Conservation (phyloP, 2,113 vertebrate species). For the Chlorodrepanis virens region DNA sequence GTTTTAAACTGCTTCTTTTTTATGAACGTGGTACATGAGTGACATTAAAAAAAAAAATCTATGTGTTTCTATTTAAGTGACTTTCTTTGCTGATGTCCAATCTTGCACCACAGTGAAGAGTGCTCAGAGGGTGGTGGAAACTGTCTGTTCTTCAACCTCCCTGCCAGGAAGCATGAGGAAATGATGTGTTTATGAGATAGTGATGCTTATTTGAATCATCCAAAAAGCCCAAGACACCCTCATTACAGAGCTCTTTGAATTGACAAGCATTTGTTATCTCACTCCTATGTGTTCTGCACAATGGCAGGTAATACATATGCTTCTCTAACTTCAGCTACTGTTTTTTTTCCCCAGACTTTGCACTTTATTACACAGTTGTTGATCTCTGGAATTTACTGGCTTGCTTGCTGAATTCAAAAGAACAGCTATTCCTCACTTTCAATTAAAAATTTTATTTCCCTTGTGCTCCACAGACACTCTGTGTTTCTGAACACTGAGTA, state of each 20-base stretch:
- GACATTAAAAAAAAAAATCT: neutral
- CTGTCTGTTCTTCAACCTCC: neutral
- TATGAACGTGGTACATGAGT: neutral
- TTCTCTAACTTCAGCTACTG: neutral
- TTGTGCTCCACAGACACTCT: neutral
- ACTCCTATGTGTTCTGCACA: neutral
- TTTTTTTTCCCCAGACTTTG: neutral
- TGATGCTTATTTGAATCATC: neutral
- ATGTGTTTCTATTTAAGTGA: neutral
- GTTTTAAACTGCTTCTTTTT: neutral
- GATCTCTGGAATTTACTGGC: neutral
- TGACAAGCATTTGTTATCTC: neutral
- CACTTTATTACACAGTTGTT: neutral
- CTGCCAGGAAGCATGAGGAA: neutral
- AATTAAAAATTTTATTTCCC: neutral
- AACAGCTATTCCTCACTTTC: neutral
- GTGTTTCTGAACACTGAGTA: neutral
- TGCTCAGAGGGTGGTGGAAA: neutral
- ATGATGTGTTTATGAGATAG: neutral
- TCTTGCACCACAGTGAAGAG: neutral
- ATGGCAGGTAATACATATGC: neutral
- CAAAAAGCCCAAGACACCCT: neutral
- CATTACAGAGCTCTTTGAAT: neutral
- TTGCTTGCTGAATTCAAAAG: neutral
- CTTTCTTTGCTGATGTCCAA: neutral